A percentile compares a stretch with the other conserved stretches of the same genome.
phyloP scores from a whole-genome alignment of 2,113 vertebrate genomes.

The Corythaeola cristata region DNA sequence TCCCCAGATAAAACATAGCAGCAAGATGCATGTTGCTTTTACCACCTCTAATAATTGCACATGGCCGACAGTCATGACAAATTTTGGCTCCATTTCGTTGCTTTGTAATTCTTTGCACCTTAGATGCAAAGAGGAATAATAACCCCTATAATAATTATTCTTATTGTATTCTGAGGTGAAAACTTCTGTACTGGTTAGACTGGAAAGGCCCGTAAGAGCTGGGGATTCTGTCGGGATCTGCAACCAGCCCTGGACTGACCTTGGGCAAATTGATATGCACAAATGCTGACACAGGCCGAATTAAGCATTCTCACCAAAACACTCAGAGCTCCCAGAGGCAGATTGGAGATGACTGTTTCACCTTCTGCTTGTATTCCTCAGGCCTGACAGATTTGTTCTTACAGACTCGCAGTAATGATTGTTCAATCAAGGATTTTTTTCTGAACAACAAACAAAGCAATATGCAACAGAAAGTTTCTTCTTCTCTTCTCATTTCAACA shows the following conservation, averaged over 20 bases:
- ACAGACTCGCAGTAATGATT: neutral
- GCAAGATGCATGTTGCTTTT: neutral
- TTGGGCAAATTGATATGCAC: neutral
- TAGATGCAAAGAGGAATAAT: neutral
- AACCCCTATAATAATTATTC: neutral
- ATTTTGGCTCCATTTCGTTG: neutral
- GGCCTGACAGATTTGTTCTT: neutral
- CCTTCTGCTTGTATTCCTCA: neutral
- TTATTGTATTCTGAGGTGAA: neutral
- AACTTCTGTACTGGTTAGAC: neutral
- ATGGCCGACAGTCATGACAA: neutral
- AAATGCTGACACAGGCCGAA: neutral
- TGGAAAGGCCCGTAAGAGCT: neutral
- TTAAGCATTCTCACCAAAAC: neutral
- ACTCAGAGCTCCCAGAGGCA: neutral
- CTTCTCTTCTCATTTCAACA: neutral
- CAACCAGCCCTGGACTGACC: neutral
- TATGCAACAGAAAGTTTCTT: neutral
- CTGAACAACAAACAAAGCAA: neutral
- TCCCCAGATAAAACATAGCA: neutral
- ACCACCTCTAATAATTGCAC: neutral
- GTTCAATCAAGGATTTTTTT: neutral
- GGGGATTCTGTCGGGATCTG: neutral
- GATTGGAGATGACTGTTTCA: neutral
- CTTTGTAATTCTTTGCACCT: neutral